Evolutionary conservation across 92 coral and sea anemone species (phyloP).

Genomic region (Heliopora coerulea): DNA sequence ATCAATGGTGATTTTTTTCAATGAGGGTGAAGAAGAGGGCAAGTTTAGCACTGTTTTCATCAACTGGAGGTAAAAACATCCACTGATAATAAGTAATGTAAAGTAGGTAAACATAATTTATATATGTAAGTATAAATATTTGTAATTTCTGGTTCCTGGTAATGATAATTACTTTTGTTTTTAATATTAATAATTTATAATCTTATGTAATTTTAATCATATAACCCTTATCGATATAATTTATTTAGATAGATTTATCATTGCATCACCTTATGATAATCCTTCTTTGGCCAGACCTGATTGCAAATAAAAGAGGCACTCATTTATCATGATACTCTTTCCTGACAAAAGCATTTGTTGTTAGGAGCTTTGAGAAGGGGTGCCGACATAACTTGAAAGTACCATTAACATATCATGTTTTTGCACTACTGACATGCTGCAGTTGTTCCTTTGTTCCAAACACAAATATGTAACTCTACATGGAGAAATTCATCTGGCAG

Average conservation of each 20-base stretch:
- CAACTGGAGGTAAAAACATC: not conserved
- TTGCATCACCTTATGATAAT: constrained; percentile 39
- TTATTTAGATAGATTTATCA: too few relatives aligned
- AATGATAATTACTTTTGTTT: too few relatives aligned
- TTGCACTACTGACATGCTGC: constrained; percentile 12
- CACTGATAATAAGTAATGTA: not conserved
- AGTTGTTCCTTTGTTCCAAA: constrained; percentile 42
- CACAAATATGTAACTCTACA: constrained; percentile 29
- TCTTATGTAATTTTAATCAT: too few relatives aligned
- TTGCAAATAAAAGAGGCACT: constrained; percentile 45
- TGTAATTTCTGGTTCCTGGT: too few relatives aligned
- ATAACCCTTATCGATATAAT: too few relatives aligned
- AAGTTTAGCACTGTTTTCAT: not conserved
- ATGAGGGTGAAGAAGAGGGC: constrained; percentile 4
- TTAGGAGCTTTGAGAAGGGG: constrained; percentile 42
- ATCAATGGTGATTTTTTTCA: constrained; percentile 26
- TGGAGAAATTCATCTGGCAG: constrained; percentile 37
- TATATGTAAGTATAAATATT: too few relatives aligned
- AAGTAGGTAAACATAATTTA: not conserved
- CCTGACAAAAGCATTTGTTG: constrained; percentile 41
- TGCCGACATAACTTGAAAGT: constrained; percentile 43
- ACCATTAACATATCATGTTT: constrained; percentile 43
- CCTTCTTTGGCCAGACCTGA: constrained; percentile 41
- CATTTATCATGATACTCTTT: constrained; percentile 35
- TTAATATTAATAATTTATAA: too few relatives aligned